Conservation (phyloP, 2,797 vertebrate genomes). For the Brachyalestes nurse region DNA sequence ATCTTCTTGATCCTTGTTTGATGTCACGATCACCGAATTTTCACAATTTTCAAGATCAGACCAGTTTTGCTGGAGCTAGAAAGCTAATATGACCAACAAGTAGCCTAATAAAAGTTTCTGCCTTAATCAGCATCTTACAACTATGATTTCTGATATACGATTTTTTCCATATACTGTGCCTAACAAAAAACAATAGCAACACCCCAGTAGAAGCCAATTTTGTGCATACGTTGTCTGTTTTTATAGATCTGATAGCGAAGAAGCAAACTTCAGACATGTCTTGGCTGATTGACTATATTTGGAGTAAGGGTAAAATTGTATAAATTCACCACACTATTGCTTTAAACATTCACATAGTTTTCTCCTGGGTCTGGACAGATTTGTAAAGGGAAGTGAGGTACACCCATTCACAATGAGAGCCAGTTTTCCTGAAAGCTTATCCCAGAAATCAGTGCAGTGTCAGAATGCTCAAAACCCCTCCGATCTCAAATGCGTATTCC, state of each 20-base stretch:
- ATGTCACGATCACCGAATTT: no score
- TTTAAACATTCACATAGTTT: neutral
- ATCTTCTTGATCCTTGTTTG: neutral
- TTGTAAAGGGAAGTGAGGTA: slow-evolving; percentile 15
- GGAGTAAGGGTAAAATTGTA: neutral
- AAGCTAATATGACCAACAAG: no score
- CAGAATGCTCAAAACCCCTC: neutral
- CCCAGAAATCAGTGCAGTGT: slow-evolving; percentile 3
- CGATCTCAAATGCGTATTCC: slow-evolving; percentile 33
- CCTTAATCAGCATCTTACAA: no score
- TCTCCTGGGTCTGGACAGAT: slow-evolving; percentile 3
- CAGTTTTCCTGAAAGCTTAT: slow-evolving; percentile 7
- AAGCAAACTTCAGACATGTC: neutral
- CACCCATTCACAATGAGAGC: slow-evolving; percentile 10
- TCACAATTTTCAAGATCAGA: no score
- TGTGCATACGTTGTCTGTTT: no score
- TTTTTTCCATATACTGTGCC: no score
- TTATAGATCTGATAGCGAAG: no score
- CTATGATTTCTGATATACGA: no score
- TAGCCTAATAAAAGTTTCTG: no score
- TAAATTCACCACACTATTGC: neutral
- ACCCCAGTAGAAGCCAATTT: no score
- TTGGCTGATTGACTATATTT: neutral
- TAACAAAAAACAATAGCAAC: neutral
- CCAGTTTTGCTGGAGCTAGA: no score